Evolutionary conservation across 2,797 vertebrate species (phyloP).

Genomic region (Peromyscus eremicus): DNA sequence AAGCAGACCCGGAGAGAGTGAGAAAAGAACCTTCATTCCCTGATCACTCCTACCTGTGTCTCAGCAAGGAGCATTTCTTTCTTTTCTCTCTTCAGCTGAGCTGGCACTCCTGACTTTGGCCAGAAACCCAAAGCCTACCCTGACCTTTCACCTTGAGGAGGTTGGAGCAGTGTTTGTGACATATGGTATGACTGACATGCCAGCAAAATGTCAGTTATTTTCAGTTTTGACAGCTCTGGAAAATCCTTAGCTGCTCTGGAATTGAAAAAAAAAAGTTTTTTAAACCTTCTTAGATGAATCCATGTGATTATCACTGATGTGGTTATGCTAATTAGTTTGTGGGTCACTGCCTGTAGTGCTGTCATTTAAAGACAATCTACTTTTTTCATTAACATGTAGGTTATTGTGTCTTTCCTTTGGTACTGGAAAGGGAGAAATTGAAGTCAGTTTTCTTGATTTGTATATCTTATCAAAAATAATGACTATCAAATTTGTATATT

Average conservation of each 20-base stretch:
- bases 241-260: conserved; percentile 20
- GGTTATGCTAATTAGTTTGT: not conserved
- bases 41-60: not conserved
- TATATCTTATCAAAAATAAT: not conserved
- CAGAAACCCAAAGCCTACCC: not conserved
- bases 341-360: not conserved
- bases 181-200: not conserved
- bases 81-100: conserved; percentile 38
- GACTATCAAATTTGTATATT: not conserved
- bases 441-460: conserved; percentile 29
- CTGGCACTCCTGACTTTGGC: not conserved
- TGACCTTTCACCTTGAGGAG: not conserved
- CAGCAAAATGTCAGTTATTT: not conserved
- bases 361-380: not conserved
- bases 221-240: not conserved
- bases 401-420: not conserved
- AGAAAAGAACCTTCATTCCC: not conserved
- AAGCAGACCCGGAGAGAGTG: not conserved
- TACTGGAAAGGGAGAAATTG: not conserved
- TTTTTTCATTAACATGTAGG: not conserved
- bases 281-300: not conserved
- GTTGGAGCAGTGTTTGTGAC: not conserved
- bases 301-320: not conserved
- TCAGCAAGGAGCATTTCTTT: not conserved
- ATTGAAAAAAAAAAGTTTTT: not conserved